Evolutionary conservation across 35 echinoderm and acorn worm genomes (phyloP), one percentile per base, ranked within the genome.

Genomic region (Patiria miniata): DNA sequence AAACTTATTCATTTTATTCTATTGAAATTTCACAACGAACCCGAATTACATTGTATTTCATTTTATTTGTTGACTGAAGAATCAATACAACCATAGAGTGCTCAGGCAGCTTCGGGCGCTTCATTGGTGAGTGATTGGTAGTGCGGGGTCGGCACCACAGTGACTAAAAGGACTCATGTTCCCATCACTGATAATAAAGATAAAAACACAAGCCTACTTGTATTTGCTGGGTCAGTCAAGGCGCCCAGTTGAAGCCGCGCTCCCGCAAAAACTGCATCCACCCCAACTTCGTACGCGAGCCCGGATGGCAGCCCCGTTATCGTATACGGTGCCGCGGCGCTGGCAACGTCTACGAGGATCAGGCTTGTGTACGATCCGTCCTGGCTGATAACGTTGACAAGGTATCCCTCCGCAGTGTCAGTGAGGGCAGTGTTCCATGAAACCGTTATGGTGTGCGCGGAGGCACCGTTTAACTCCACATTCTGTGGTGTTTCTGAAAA

Each of bases 301-400:
- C 65, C 65, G 29, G 65, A 18, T 26, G 65, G 65, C 65, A 73
- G 8, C 29, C 26, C 65, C 34, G 65, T 73, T 32, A 73, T 73
- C 14, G 65, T 73, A 9, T 28, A 73, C 9, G 65, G 7, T 30
- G 26, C 65, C 7, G 34, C 26, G 19, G 65, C 65, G 26, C 34
- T 34, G 29, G 7, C 29, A 12, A 30, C 4, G 3, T 2, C 3
- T 14, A 73, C 65, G 23, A 23, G 65, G 21, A 73, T 73, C 26
- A 73, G 26, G 65, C 0, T 23, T 2, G 18, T 73, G 65, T 73
- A 73, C 14, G 65, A 32, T 23, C 65, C 65, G 9, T 73, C 65
- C 22, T n/a, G 21, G 29, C 65, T 73, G 65, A 73, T 73, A 34
- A 73, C 65, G 34, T 34, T 73, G 65, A 73, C 65, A 2, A 73